A percentile compares a stretch with the other conserved stretches of the same genome.
Evolutionary conservation across 2,113 vertebrate species (phyloP).

Genomic region (Strix aluco): DNA sequence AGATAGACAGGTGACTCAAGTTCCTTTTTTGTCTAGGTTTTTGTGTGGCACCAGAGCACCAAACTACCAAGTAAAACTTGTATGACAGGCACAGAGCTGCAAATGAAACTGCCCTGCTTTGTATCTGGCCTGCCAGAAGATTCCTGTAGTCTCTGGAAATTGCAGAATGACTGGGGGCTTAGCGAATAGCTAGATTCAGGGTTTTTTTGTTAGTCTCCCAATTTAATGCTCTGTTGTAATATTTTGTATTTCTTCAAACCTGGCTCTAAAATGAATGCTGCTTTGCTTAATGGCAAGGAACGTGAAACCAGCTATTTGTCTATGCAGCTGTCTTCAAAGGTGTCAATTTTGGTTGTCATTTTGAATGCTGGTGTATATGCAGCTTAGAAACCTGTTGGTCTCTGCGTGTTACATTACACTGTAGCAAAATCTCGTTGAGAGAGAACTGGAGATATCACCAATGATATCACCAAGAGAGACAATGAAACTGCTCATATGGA

Average conservation of each 20-base stretch:
- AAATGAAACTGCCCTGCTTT: neutral
- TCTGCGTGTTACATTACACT: neutral
- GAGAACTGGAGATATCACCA: neutral
- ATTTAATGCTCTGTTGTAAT: neutral
- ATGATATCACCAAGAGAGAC: neutral
- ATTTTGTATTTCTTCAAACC: neutral
- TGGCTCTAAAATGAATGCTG: neutral
- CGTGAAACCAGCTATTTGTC: neutral
- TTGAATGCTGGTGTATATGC: neutral
- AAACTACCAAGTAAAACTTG: neutral
- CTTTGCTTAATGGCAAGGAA: neutral
- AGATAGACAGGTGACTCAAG: neutral
- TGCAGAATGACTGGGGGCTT: neutral
- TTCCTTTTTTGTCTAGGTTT: neutral
- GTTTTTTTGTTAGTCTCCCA: neutral
- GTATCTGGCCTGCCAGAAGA: neutral
- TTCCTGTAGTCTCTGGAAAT: neutral
- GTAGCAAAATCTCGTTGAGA: neutral
- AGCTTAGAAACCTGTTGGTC: neutral
- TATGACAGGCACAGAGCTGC: neutral
- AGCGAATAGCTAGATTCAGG: neutral
- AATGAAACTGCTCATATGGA: neutral
- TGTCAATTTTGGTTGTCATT: neutral
- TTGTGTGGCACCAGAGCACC: neutral
- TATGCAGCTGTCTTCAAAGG: neutral